These are phyloP conservation scores for Zootoca vivipara DNA, from an alignment of 2,113 vertebrate genomes.

Conservation along the genomic window DNA sequence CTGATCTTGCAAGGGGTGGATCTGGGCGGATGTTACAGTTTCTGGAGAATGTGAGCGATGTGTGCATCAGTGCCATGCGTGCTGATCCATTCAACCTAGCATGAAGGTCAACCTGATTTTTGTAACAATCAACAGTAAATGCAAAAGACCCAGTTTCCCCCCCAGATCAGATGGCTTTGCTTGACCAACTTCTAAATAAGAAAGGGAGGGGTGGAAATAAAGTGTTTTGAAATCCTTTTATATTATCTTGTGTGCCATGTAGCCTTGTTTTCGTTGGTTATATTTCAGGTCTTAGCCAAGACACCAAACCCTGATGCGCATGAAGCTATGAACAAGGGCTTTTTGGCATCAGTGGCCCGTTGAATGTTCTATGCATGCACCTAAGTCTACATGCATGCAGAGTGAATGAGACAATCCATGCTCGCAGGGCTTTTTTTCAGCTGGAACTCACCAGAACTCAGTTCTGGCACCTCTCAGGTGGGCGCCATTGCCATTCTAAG, in stretches of 20 bases:
- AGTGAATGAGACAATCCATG: neutral
- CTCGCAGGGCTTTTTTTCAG: too few species aligned
- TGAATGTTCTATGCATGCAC: neutral
- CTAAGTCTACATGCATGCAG: neutral
- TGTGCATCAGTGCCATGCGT: fast-evolving
- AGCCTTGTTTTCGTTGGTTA: neutral
- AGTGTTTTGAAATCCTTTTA: neutral
- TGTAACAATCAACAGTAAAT: neutral
- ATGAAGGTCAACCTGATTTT: neutral
- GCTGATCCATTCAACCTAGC: neutral
- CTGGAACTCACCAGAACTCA: too few species aligned
- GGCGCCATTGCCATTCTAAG: too few species aligned
- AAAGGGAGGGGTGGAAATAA: neutral
- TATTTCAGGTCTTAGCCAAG: neutral
- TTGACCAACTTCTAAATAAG: neutral
- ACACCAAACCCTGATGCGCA: neutral
- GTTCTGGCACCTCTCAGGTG: too few species aligned
- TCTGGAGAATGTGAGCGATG: fast-evolving
- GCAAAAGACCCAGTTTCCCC: neutral
- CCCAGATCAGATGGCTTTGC: neutral
- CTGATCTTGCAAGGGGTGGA: conserved; percentile 72
- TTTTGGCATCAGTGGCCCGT: neutral
- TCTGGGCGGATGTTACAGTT: conserved; percentile 42
- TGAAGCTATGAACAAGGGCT: neutral
- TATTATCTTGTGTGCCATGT: neutral